A percentile compares a stretch with the other conserved stretches of the same genome.
phyloP scores from a whole-genome alignment of 1,140 invertebrate genomes.

The Drosophila obscura region DNA sequence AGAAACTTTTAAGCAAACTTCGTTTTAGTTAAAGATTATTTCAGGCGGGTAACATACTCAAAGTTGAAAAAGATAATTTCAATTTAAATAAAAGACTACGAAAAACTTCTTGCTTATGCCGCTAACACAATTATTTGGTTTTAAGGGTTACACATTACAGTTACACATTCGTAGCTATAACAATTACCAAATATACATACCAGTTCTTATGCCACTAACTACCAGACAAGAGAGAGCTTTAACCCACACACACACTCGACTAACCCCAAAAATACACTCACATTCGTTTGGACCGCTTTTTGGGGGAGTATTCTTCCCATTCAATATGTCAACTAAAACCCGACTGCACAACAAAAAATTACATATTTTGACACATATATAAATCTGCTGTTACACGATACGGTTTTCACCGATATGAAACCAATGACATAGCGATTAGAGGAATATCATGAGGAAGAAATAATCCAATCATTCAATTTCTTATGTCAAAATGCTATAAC shows the following conservation, averaged over 20 bases:
- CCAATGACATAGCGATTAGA: too few species aligned
- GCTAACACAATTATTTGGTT: slow-evolving; percentile 58
- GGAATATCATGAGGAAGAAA: too few species aligned
- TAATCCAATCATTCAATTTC: too few species aligned
- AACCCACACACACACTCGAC: slow-evolving; percentile 15
- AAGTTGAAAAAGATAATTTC: neutral
- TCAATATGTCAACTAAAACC: neutral
- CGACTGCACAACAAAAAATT: slow-evolving; percentile 17
- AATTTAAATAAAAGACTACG: neutral
- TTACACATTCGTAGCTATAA: slow-evolving; percentile 34
- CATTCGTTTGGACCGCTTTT: neutral
- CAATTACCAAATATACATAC: slow-evolving; percentile 52
- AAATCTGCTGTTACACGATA: too few species aligned
- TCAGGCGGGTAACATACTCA: too few species aligned
- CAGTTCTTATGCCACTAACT: slow-evolving; percentile 43
- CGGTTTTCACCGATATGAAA: too few species aligned
- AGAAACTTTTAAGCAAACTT: too few species aligned
- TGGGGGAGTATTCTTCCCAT: too few species aligned
- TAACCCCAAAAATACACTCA: neutral
- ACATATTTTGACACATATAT: slow-evolving; percentile 14
- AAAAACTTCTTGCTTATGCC: neutral
- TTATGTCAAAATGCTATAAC: too few species aligned
- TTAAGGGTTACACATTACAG: slow-evolving; percentile 39
- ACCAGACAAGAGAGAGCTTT: slow-evolving; percentile 12
- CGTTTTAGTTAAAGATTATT: too few species aligned